Conservation (phyloP, 2,113 vertebrate species). For the Ictalurus furcatus region DNA sequence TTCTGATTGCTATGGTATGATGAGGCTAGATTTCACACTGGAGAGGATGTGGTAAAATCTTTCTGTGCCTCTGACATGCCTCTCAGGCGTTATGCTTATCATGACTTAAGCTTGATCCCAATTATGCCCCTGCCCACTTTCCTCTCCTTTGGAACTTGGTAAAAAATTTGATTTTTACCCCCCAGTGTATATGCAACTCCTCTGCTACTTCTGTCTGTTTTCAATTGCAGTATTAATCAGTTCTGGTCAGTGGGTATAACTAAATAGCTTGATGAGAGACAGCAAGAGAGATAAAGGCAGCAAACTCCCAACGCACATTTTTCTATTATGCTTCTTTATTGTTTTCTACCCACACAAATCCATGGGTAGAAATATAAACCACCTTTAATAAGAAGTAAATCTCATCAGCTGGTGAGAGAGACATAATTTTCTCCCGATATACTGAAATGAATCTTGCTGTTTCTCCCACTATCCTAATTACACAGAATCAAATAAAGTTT, state of each 20-base stretch:
- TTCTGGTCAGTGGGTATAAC: conserved; percentile 37
- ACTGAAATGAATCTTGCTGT: conserved; percentile 54
- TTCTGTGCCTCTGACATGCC: background rate
- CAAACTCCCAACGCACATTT: conserved; percentile 44
- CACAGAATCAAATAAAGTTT: conserved; percentile 55
- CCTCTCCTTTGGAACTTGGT: background rate
- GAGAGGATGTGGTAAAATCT: background rate
- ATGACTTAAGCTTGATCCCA: background rate
- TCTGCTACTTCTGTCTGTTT: conserved; percentile 6
- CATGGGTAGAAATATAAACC: conserved; percentile 51
- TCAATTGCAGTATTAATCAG: conserved; percentile 28
- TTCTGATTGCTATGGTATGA: background rate
- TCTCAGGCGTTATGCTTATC: background rate
- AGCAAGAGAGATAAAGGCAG: background rate
- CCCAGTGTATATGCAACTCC: background rate
- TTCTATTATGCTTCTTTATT: conserved; percentile 56
- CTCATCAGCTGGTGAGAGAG: conserved; percentile 49
- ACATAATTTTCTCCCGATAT: conserved; percentile 34
- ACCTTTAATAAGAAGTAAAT: conserved; percentile 57
- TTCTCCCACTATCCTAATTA: conserved; percentile 52
- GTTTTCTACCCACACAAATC: conserved; percentile 44
- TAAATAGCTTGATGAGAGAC: conserved; percentile 1
- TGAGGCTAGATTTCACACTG: background rate
- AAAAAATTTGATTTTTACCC: background rate
- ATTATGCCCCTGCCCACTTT: background rate